Evolutionary conservation across 1,140 invertebrate genomes (phyloP).

Genomic region (Neuroterus valhalla): DNA sequence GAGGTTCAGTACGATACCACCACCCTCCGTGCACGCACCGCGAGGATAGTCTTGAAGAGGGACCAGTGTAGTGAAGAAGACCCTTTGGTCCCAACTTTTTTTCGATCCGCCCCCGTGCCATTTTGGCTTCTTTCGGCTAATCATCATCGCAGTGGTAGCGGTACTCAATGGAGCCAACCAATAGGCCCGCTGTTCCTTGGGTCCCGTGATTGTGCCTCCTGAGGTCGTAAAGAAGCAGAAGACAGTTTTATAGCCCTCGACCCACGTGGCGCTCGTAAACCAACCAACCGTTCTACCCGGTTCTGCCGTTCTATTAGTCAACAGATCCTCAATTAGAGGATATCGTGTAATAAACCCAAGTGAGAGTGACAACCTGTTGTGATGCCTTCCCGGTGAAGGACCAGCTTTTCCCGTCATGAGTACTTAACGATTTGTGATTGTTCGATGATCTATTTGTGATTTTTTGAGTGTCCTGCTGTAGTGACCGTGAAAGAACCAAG

Average conservation of each 20-base stretch:
- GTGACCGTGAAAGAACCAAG: conserved; percentile 49
- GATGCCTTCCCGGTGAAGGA: neutral
- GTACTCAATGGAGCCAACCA: conserved; percentile 37
- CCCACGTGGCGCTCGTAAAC: conserved; percentile 72
- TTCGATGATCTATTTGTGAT: conserved; percentile 33
- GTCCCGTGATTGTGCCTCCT: conserved; percentile 60
- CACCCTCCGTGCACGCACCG: conserved; percentile 73
- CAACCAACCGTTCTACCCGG: conserved; percentile 47
- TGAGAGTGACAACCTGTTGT: neutral
- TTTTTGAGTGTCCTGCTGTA: conserved; percentile 9
- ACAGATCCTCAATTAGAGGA: conserved; percentile 1
- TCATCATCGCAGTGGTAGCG: conserved; percentile 38
- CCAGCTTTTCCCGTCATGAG: neutral
- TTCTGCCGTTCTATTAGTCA: conserved; percentile 56
- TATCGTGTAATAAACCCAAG: neutral
- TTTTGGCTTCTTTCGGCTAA: neutral
- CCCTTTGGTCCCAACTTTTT: conserved; percentile 34
- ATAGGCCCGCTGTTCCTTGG: conserved; percentile 55
- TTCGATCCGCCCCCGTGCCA: conserved; percentile 32
- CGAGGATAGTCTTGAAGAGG: conserved; percentile 46
- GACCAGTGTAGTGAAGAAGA: conserved; percentile 44
- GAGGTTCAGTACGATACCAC: conserved; percentile 75
- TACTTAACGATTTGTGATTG: conserved; percentile 36
- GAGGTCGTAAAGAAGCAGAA: conserved; percentile 70
- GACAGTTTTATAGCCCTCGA: conserved; percentile 70